Evolutionary conservation across 1,140 invertebrate species (phyloP), one percentile per base, ranked within the genome.

Genomic region (Trachymyrmex septentrionalis): DNA sequence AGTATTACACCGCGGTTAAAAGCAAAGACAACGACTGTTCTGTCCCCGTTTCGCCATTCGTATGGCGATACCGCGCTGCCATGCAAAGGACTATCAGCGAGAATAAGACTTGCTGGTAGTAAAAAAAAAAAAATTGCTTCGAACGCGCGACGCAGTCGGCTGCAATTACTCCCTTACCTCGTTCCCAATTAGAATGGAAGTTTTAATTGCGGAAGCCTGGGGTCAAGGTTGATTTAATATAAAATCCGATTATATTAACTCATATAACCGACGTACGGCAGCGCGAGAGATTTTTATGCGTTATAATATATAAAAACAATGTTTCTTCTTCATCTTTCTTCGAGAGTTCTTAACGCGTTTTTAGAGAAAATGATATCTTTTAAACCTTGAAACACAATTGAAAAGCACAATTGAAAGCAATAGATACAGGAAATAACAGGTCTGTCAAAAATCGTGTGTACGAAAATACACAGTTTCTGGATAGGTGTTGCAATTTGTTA

Each of bases 1-100:
- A 67, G 53, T 53, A 27, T 30, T 34, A n/a, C 57, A 34, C 16
- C 4, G 75, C 75, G 34, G 53, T 24, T 44, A 59, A 69, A 80
- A 86, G 21, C 77, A 48, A 84, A 84, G 69, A 50, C 80, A 61
- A 84, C 69, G 69, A 84, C 66, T 16, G 64, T 14, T 55, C 64
- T 81, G 78, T 81, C 69, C 80, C 38, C 38, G 71, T 84, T 84
- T 84, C 55, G 55, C 14, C 67, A 72, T 82, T 24, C 12, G 67
- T 75, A 84, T 73, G 38, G 27, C 55, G 80, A 82, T 61, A 72
- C 34, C 53, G 48, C 34, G 38, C n/a, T 34, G 21, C 12, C 55
- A 34, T 44, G 50, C 16, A 71, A 24, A 48, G 12, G 24, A 84
- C 44, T 73, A 59, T 82, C 34, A n/a, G 38, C 53, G n/a, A 7